Evolutionary conservation across 1,140 invertebrate genomes (phyloP).

Genomic region (Zaprionus ornatus): DNA sequence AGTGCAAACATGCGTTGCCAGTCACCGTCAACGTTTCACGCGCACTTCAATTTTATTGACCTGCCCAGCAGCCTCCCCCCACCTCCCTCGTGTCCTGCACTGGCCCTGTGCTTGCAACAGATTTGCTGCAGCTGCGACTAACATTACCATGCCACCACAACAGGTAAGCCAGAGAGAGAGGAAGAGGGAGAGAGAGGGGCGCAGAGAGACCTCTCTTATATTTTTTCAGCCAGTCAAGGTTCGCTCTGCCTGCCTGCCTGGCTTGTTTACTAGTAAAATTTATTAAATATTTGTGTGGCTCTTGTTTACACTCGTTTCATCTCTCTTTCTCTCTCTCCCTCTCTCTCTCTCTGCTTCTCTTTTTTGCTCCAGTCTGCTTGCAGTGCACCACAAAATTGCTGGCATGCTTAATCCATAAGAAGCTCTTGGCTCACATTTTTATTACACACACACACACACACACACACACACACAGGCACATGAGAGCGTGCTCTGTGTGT

Average conservation of each 20-base stretch:
- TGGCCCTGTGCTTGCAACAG: conserved; percentile 46
- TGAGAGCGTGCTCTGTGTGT: conserved; percentile 17
- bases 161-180: too few relatives aligned
- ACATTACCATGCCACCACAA: conserved; percentile 57
- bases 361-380: conserved; percentile 30
- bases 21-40: conserved; percentile 34
- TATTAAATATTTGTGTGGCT: conserved; percentile 75
- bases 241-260: conserved; percentile 19
- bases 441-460: conserved; percentile 38
- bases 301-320: conserved; percentile 33
- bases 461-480: conserved; percentile 11
- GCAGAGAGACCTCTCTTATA: too few relatives aligned
- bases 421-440: conserved; percentile 80
- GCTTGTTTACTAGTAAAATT: conserved; percentile 77
- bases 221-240: conserved; percentile 42
- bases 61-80: conserved; percentile 48
- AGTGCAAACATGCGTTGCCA: conserved; percentile 44
- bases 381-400: conserved; percentile 66
- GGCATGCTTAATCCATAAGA: conserved; percentile 79
- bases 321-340: conserved; percentile 5
- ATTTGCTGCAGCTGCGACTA: conserved; percentile 72
- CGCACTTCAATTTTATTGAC: conserved; percentile 77
- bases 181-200: too few relatives aligned
- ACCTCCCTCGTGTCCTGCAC: not conserved
- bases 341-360: conserved; percentile 3